phyloP scores from a whole-genome alignment of 1,140 invertebrate species.

The Dendroctonus ponderosae region DNA sequence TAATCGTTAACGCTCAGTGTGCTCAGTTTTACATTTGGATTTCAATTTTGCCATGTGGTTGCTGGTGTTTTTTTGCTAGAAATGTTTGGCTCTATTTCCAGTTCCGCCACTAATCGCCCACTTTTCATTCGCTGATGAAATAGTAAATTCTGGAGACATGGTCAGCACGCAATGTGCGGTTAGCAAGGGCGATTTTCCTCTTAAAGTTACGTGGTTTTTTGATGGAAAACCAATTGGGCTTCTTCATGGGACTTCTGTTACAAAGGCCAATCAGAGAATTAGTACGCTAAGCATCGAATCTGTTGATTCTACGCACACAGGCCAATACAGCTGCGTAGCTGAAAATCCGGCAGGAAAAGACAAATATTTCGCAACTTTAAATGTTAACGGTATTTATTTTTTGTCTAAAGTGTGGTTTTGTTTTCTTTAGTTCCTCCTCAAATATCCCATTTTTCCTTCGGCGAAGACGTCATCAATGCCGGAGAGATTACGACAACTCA shows the following conservation, averaged over 20 bases:
- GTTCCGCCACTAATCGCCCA: conserved; percentile 45
- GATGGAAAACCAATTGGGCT: conserved; percentile 42
- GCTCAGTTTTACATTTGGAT: conserved; percentile 38
- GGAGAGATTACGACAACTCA: conserved; percentile 63
- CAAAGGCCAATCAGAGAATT: conserved; percentile 55
- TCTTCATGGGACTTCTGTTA: conserved; percentile 49
- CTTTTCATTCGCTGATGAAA: conserved; percentile 57
- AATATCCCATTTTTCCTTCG: conserved; percentile 72
- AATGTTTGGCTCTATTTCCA: conserved; percentile 43
- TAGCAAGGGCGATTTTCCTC: conserved; percentile 72
- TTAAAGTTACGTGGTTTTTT: conserved; percentile 66
- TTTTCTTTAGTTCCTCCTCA: conserved; percentile 61
- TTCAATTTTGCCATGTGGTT: no score
- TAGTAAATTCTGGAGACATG: conserved; percentile 69
- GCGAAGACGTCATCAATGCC: conserved; percentile 65
- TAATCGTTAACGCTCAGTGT: conserved; percentile 29
- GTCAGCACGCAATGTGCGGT: conserved; percentile 70
- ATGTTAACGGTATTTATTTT: conserved; percentile 34
- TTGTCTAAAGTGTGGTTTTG: conserved; percentile 11
- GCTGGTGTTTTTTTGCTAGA: conserved; percentile 57
- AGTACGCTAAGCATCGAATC: conserved; percentile 61
- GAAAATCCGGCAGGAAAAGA: conserved; percentile 64
- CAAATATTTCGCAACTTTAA: conserved; percentile 26
- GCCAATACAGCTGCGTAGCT: conserved; percentile 64
- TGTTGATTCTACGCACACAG: conserved; percentile 58